Base-by-base conservation (phyloP, 2,113 vertebrate genomes). In the Actinemys pallida region DNA sequence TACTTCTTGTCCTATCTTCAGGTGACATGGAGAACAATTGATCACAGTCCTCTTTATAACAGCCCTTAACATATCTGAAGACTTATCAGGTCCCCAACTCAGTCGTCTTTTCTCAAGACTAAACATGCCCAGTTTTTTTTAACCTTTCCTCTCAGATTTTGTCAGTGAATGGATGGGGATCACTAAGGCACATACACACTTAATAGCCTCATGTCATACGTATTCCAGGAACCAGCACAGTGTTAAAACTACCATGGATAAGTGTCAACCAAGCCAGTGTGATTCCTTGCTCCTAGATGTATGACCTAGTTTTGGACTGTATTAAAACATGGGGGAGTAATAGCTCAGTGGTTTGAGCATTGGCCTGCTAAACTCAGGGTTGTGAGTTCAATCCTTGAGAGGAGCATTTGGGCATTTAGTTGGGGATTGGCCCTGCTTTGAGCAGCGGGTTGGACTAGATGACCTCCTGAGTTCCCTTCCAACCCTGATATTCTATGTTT, bases 231-330 rank as follows among this genome's bases (percentile, higher is more conserved):
- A 47, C 50, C 5, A 5, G 1, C 13, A 25, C 49, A n/a, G 1
- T 50, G 6, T 83, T 92, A 75, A 24, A 54, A 4, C 29, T 95
- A 79, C 75, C 10, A n/a, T 14, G 25, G 79, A 16, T 83, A 92
- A 86, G 81, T 90, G 62, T 84, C 0, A 0, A 50, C 39, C 0
- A 0, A 25, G 79, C 89, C 39, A 50, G 86, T 90, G 78, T 2
- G 17, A 11, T 31, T 92, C n/a, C 65, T 69, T 94, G 78, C 75
- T 83, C 42, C 88, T 82, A 84, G 83, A 90, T 94, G 87, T 86
- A 81, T 91, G 78, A 87, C 86, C 94, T 89, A 31, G 75, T 84
- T 93, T 90, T 79, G 90, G 75, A 54, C 65, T 83, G 45, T 79
- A 88, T 90, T 86, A 93, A 94, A 90, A 92, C 86, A 24, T 42